These are phyloP conservation scores for Gopherus flavomarginatus DNA, from an alignment of 2,113 vertebrate species.

Conservation along the genomic window DNA sequence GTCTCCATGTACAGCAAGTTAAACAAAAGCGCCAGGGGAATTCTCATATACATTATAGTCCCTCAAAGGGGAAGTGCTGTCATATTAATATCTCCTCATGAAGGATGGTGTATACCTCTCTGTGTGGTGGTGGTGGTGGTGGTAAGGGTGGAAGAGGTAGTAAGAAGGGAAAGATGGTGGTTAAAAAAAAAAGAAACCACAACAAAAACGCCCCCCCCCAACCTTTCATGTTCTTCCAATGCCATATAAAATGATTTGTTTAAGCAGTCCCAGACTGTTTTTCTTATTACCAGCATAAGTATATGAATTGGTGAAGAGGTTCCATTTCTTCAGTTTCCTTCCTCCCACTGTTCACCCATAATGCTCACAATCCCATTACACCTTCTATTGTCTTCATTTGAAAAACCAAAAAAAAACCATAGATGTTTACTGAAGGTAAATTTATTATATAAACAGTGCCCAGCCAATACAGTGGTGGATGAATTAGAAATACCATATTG, in stretches of 20 bases:
- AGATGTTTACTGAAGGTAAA: not conserved
- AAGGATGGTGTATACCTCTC: not conserved
- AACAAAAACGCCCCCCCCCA: no score
- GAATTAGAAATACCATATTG: not conserved
- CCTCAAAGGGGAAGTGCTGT: not conserved
- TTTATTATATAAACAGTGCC: not conserved
- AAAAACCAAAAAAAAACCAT: not conserved
- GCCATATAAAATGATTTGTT: not conserved
- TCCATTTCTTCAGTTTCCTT: not conserved
- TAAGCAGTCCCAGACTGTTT: not conserved
- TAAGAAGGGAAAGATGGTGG: not conserved
- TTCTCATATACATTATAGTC: not conserved
- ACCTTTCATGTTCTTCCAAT: not conserved
- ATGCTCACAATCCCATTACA: not conserved
- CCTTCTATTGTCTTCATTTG: not conserved
- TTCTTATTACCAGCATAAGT: not conserved
- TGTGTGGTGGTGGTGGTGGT: not conserved
- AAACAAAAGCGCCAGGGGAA: not conserved
- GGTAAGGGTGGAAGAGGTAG: not conserved
- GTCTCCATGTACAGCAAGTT: rapidly evolving
- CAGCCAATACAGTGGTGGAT: not conserved
- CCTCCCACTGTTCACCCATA: not conserved
- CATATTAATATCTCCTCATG: not conserved
- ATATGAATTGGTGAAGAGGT: not conserved
- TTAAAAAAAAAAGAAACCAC: not conserved